phyloP scores from a whole-genome alignment of 2,888 invertebrate genomes.

The Merodon equestris region DNA sequence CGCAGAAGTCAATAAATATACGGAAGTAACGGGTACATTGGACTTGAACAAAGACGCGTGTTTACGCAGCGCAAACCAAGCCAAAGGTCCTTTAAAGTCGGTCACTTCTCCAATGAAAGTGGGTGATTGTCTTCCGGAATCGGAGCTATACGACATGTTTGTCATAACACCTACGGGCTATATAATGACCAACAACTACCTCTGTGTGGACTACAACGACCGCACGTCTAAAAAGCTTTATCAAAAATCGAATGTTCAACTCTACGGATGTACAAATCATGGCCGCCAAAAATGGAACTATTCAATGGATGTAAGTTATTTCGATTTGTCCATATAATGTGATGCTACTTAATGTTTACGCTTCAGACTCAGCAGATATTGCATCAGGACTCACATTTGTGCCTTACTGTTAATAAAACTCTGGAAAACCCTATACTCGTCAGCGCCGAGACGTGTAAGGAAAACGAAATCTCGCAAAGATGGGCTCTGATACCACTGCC shows the following conservation, averaged over 20 bases:
- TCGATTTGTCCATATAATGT: background rate
- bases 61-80: conserved; percentile 73
- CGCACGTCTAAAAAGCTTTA: conserved; percentile 71
- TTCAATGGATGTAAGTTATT: conserved; percentile 75
- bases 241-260: conserved; percentile 74
- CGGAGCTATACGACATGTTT: conserved; percentile 82
- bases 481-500: conserved; percentile 77
- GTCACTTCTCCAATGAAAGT: conserved; percentile 73
- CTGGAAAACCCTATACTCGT: conserved; percentile 71
- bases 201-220: conserved; percentile 87
- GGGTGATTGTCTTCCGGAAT: conserved; percentile 74
- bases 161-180: conserved; percentile 83
- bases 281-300: conserved; percentile 76
- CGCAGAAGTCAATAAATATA: conserved; percentile 72
- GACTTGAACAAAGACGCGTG: conserved; percentile 75
- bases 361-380: conserved; percentile 76
- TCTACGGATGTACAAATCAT: conserved; percentile 74
- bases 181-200: conserved; percentile 92
- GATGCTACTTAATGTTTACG: background rate
- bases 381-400: conserved; percentile 74
- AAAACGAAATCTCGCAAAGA: conserved; percentile 75
- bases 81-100: conserved; percentile 69
- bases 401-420: conserved; percentile 75
- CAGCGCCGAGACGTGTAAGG: conserved; percentile 73
- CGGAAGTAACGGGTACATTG: conserved; percentile 72